Conservation (phyloP, 2,888 invertebrate species). For the Euzetes globulus region DNA sequence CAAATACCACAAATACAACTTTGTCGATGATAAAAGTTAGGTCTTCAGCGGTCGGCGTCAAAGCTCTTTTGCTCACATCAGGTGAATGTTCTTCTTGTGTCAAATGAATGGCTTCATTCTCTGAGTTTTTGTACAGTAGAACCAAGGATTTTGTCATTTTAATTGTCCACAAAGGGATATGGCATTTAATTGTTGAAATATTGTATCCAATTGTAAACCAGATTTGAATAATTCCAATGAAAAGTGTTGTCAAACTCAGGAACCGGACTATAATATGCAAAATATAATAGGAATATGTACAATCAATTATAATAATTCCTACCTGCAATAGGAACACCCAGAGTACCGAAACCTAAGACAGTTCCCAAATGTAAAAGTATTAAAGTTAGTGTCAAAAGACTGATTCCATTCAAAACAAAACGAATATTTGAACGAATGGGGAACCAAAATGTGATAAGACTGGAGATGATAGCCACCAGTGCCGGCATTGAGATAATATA, state of each 20-base stretch:
- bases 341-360: not conserved
- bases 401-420: not conserved
- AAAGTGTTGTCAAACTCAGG: slow-evolving; percentile 2
- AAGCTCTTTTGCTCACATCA: not conserved
- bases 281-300: not conserved
- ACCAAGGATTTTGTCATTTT: not conserved
- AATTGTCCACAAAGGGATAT: not conserved
- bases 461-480: slow-evolving; percentile 3
- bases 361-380: not conserved
- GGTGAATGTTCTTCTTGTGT: not conserved
- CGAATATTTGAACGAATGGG: not conserved
- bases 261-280: not conserved
- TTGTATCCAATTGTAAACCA: not conserved
- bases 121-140: not conserved
- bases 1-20: not conserved
- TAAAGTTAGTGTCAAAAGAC: not conserved
- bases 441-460: not conserved
- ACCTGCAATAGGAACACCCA: not conserved
- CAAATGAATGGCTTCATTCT: not conserved
- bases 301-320: not conserved
- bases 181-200: not conserved
- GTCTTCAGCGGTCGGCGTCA: not conserved
- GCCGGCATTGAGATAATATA: not conserved
- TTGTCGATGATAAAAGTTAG: not conserved
- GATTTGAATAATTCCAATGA: not conserved